Percentiles rank a stretch among this genome's conserved stretches.
Conservation (phyloP, 2,888 invertebrate genomes). For the Ennomos quercinarius region DNA sequence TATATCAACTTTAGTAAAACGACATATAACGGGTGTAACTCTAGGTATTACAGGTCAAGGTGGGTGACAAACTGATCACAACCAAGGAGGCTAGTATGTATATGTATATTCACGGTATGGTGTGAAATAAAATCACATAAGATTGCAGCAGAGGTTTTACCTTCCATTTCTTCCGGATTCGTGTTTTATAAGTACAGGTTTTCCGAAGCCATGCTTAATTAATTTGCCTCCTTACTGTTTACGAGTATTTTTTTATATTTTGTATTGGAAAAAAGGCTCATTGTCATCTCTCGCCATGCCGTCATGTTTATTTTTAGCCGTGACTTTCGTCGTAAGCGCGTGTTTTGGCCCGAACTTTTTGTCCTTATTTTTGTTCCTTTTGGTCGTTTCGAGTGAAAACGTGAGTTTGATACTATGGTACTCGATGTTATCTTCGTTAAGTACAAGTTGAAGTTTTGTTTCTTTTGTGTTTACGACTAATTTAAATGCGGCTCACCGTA, state of each 20-base stretch:
- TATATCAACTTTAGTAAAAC: no score
- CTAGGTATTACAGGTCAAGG: no score
- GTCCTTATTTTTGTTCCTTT: conserved; percentile 18
- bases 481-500: conserved; percentile 1
- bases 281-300: conserved; percentile 8
- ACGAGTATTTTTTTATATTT: conserved; percentile 3
- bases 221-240: conserved; percentile 4
- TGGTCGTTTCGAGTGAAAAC: conserved; percentile 27
- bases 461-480: conserved; percentile 14
- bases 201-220: background rate
- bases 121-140: no score
- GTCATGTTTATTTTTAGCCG: conserved; percentile 31
- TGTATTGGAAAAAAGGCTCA: conserved; percentile 1
- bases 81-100: no score
- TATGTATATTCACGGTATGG: no score
- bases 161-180: no score
- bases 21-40: no score
- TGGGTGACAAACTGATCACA: no score
- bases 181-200: background rate
- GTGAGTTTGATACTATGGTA: conserved; percentile 23
- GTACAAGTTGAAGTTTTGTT: conserved; percentile 14
- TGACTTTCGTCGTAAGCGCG: conserved; percentile 23
- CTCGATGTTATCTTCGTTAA: conserved; percentile 24
- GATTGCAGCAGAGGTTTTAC: no score
- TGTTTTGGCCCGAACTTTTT: conserved; percentile 23